A percentile compares a stretch with the other conserved stretches of the same genome.
phyloP scores from a whole-genome alignment of 53 echinoderm and acorn worm species.

The Actinopyga echinites region DNA sequence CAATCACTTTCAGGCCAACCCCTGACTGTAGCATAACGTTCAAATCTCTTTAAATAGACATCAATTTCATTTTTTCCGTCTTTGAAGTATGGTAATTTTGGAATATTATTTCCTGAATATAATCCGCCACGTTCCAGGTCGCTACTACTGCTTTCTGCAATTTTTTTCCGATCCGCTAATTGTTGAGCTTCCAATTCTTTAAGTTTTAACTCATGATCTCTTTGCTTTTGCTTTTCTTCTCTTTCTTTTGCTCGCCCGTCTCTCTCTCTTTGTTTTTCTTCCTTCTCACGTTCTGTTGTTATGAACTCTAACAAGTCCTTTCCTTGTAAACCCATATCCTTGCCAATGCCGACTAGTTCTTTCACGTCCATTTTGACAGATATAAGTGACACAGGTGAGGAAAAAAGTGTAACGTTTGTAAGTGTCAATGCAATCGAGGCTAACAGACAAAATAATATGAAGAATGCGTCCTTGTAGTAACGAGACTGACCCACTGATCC shows the following conservation, averaged over 20 bases:
- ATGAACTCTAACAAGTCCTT: constrained; percentile 3
- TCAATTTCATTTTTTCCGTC: constrained; percentile 40
- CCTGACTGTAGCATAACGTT: constrained; percentile 41
- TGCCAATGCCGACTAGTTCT: not conserved
- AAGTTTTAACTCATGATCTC: not conserved
- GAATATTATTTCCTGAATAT: not conserved
- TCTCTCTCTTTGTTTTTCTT: not conserved
- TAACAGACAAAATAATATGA: not conserved
- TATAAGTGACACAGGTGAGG: not conserved
- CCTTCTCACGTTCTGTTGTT: not conserved
- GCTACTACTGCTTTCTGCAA: not conserved
- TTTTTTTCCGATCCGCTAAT: not conserved
- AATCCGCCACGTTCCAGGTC: not conserved
- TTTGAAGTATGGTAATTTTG: constrained; percentile 42
- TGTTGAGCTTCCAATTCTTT: not conserved
- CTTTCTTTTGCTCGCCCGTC: not conserved
- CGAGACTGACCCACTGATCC: not conserved
- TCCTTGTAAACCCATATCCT: constrained; percentile 6
- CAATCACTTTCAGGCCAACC: constrained; percentile 22
- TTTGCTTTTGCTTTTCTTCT: not conserved
- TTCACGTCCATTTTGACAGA: not conserved
- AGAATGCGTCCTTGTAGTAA: not conserved
- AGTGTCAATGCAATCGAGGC: not conserved
- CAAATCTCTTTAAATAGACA: constrained; percentile 42
- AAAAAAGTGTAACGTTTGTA: not conserved